Base-by-base conservation (phyloP, 2,113 vertebrate species). In the Dendrocopos noguchii region DNA sequence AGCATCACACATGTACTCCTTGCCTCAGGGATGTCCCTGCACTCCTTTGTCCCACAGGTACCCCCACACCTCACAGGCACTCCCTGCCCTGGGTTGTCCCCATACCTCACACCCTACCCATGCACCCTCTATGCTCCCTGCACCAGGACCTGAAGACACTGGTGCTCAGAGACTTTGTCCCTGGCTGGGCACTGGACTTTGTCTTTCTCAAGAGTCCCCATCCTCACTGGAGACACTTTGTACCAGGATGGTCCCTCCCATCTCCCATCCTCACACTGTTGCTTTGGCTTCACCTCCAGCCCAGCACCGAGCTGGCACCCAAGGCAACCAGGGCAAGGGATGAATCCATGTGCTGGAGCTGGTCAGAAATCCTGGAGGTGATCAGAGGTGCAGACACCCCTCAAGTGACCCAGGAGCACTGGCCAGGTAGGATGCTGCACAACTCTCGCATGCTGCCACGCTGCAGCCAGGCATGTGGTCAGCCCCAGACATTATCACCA, bases 111-210 rank as follows among this genome's bases (percentile, higher is more conserved):
- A 22, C 4, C 27, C 3, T 24, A 6, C 9, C 20, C 29, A 2
- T 1, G 13, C 15, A 15, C 24, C 7, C 64, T 0, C 13, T 1
- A 28, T 5, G 28, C 13, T 31, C 14, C 1, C 3, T 10, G 21
- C n/a, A 17, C 17, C 79, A 4, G 65, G 31, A 17, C 19, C 78
- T 6, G 27, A 33, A 15, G 21, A 2, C 0, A 3, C 50, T 6
- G 75, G 33, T 9, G 55, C 15, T 81, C 33, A 28, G 18, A 44
- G 59, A 5, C 6, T 22, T 68, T 67, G 33, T 47, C 21, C 46
- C n/a, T 33, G 36, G 5, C 63, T 19, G 53, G 34, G 24, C 16
- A 2, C 12, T 1, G 53, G 11, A 5, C 6, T 56, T 34, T n/a
- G 53, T 8, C 44, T 46, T 67, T 12, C 12, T 9, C 0, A 0